phyloP scores from a whole-genome alignment of 2,888 invertebrate species.

The Meiosimyza platycephala region DNA sequence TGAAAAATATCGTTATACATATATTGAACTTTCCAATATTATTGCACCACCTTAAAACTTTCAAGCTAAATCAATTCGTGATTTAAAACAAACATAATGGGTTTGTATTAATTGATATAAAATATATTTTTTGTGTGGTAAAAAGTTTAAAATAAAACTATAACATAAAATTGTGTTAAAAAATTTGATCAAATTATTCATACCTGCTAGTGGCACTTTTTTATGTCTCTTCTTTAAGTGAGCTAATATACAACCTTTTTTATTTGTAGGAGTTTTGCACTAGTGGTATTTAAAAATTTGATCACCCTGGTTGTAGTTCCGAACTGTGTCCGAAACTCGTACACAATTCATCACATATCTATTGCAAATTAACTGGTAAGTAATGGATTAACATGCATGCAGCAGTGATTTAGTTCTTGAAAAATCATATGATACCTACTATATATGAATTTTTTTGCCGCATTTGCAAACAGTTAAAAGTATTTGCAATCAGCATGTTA shows the following conservation, averaged over 20 bases:
- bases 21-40: no score
- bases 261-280: neutral
- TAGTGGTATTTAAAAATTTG: slow-evolving; percentile 12
- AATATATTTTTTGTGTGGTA: slow-evolving; percentile 13
- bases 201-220: neutral
- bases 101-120: slow-evolving; percentile 20
- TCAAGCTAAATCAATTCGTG: no score
- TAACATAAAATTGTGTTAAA: slow-evolving; percentile 14
- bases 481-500: slow-evolving; percentile 55
- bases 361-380: slow-evolving; percentile 60
- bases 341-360: slow-evolving; percentile 42
- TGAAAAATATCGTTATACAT: no score
- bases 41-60: no score
- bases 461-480: slow-evolving; percentile 52
- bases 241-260: slow-evolving; percentile 9
- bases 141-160: slow-evolving; percentile 8
- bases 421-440: neutral
- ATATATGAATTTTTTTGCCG: slow-evolving; percentile 15
- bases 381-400: slow-evolving; percentile 6
- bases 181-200: slow-evolving; percentile 28
- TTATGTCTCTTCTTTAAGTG: no score
- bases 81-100: slow-evolving; percentile 7
- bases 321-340: slow-evolving; percentile 1
- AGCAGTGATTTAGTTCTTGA: slow-evolving; percentile 49
- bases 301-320: slow-evolving; percentile 38